These are phyloP conservation scores for Cyprinus carpio DNA, from an alignment of 2,113 vertebrate species.

Conservation along the genomic window DNA sequence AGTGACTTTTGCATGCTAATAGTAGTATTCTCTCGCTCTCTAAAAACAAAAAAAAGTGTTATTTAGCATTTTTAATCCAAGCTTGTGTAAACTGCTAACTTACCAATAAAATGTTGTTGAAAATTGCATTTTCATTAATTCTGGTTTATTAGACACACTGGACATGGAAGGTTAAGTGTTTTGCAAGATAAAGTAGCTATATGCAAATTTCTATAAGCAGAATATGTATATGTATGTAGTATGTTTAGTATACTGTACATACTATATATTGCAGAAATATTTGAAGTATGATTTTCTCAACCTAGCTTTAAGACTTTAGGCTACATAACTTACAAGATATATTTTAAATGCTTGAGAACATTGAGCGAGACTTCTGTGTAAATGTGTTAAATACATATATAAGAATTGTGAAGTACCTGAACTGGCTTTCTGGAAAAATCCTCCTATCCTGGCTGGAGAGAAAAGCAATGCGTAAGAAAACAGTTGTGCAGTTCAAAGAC, in stretches of 20 bases:
- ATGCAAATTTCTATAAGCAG: too few relatives aligned
- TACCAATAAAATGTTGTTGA: not conserved
- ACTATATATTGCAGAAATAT: not conserved
- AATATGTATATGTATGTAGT: not conserved
- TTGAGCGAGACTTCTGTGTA: not conserved
- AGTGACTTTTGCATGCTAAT: not conserved
- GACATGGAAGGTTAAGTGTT: not conserved
- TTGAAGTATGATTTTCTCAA: not conserved
- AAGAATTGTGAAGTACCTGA: not conserved
- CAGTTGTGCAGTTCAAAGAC: not conserved
- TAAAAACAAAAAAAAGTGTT: not conserved
- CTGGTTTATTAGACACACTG: not conserved
- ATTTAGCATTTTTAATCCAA: not conserved
- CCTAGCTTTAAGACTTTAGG: not conserved
- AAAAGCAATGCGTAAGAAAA: not conserved
- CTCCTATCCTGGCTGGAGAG: not conserved
- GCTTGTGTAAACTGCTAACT: not conserved
- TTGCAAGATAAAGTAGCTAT: not conserved
- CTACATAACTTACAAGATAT: not conserved
- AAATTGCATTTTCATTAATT: not conserved
- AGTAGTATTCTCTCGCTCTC: not conserved
- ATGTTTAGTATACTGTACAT: not conserved
- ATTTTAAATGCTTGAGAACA: not conserved
- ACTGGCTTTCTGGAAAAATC: slow-evolving; percentile 3
- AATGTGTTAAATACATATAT: not conserved